Evolutionary conservation across 2,113 vertebrate genomes (phyloP).

Genomic region (Tetraodon nigroviridis): DNA sequence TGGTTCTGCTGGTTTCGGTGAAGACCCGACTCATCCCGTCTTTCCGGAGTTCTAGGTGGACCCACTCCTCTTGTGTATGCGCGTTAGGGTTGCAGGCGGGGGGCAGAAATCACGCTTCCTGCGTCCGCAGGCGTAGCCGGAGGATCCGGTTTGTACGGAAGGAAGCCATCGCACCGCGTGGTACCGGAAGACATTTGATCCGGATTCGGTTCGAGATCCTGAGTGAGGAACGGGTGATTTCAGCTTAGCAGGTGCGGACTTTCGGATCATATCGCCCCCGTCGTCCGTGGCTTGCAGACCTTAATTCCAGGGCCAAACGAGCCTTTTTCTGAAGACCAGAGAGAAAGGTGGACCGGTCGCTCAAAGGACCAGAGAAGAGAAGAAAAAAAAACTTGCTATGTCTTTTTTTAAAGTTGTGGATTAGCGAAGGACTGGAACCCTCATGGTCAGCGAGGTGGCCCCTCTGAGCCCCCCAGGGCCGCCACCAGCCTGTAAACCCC

Average conservation of each 20-base stretch:
- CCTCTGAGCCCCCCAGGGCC: slow-evolving; percentile 44
- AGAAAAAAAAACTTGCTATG: slow-evolving; percentile 16
- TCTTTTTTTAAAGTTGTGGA: neutral
- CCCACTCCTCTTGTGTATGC: neutral
- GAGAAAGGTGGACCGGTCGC: no score
- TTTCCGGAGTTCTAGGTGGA: no score
- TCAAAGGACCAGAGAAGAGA: slow-evolving; percentile 14
- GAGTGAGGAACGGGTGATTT: slow-evolving; percentile 24
- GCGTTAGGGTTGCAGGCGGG: slow-evolving; percentile 20
- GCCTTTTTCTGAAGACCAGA: slow-evolving; percentile 10
- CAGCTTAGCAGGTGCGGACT: no score
- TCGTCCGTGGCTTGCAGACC: slow-evolving; percentile 11
- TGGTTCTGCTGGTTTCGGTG: neutral
- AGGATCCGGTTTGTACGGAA: neutral
- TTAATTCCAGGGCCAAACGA: slow-evolving; percentile 11
- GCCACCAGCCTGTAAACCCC: slow-evolving; percentile 39
- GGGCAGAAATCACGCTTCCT: slow-evolving; percentile 14
- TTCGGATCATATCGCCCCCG: neutral
- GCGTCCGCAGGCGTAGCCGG: slow-evolving; percentile 8
- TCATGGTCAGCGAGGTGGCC: slow-evolving; percentile 19
- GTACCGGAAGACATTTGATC: slow-evolving; percentile 15
- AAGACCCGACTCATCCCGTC: no score
- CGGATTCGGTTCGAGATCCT: slow-evolving; percentile 31
- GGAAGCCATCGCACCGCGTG: slow-evolving; percentile 14
- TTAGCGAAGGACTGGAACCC: slow-evolving; percentile 31